A percentile compares a stretch with the other conserved stretches of the same genome.
Conservation (phyloP, 1,140 invertebrate species). For the Proctacanthus coquilletti region DNA sequence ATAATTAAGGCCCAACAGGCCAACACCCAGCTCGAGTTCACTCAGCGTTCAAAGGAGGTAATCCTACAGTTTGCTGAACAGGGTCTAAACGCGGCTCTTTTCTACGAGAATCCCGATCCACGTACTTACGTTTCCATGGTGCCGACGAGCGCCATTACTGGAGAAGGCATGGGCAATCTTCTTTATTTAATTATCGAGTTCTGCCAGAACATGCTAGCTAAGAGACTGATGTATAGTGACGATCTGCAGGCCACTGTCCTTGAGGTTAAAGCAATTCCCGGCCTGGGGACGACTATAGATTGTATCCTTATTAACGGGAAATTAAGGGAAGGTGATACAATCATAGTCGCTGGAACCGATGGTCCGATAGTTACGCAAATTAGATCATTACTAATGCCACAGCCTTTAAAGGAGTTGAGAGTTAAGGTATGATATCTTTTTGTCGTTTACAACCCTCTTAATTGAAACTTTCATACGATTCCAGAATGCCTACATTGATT, state of each 20-base stretch:
- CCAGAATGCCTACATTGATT: constrained; percentile 87
- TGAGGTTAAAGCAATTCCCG: constrained; percentile 96
- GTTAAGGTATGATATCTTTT: constrained; percentile 59
- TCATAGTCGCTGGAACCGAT: constrained; percentile 92
- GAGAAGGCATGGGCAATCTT: constrained; percentile 97
- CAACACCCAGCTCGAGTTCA: constrained; percentile 89
- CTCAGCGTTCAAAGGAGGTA: constrained; percentile 74
- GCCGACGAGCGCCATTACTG: constrained; percentile 92
- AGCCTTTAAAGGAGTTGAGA: constrained; percentile 92
- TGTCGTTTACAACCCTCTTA: too few relatives aligned
- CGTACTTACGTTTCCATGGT: constrained; percentile 88
- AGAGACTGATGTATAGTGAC: constrained; percentile 81
- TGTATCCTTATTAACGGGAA: constrained; percentile 95
- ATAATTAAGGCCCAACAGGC: constrained; percentile 74
- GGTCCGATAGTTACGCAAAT: constrained; percentile 97
- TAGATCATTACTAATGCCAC: constrained; percentile 90
- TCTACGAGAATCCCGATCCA: constrained; percentile 90
- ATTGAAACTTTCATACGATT: constrained; percentile 13
- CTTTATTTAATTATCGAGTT: constrained; percentile 84
- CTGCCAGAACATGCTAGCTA: constrained; percentile 80
- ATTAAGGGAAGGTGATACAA: constrained; percentile 81
- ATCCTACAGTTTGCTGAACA: constrained; percentile 92
- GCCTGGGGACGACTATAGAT: constrained; percentile 97
- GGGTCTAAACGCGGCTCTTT: constrained; percentile 88
- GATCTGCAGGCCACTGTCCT: constrained; percentile 95